Percentiles rank a stretch among this genome's conserved stretches.
Evolutionary conservation across 1,140 invertebrate species (phyloP).

Genomic region (Trialeurodes vaporariorum): DNA sequence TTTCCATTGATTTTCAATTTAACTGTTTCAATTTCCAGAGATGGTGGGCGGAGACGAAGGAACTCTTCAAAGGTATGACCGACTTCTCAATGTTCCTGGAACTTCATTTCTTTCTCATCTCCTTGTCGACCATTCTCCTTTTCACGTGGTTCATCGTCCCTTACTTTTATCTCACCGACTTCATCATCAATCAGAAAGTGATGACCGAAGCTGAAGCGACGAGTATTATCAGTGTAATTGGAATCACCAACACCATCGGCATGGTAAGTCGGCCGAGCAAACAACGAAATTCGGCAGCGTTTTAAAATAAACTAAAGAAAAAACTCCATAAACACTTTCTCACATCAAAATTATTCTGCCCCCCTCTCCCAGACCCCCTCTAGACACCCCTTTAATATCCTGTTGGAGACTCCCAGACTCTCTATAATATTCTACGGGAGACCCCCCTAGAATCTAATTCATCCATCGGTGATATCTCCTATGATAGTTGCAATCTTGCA

Average conservation of each 20-base stretch:
- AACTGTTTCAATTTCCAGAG: constrained; percentile 42
- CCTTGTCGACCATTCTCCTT: constrained; percentile 69
- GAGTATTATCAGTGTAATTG: constrained; percentile 63
- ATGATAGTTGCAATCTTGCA: no score
- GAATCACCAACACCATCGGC: constrained; percentile 74
- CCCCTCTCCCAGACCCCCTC: no score
- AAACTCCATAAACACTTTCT: no score
- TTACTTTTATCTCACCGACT: constrained; percentile 74
- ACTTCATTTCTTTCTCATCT: constrained; percentile 65
- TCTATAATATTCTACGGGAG: no score
- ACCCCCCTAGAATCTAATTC: no score
- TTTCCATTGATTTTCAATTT: no score
- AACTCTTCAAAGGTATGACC: constrained; percentile 56
- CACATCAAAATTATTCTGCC: no score
- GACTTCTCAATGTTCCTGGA: constrained; percentile 72
- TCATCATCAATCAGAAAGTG: constrained; percentile 29
- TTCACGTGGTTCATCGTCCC: constrained; percentile 85
- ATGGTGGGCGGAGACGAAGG: constrained; percentile 59
- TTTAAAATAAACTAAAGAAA: no score
- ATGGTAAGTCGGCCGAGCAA: constrained; percentile 63
- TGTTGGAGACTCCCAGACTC: no score
- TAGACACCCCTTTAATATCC: no score
- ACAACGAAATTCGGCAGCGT: no score
- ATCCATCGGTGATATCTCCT: no score
- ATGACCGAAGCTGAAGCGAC: constrained; percentile 54